Base-by-base conservation (phyloP, 2,888 invertebrate genomes). In the Tineola bisselliella region DNA sequence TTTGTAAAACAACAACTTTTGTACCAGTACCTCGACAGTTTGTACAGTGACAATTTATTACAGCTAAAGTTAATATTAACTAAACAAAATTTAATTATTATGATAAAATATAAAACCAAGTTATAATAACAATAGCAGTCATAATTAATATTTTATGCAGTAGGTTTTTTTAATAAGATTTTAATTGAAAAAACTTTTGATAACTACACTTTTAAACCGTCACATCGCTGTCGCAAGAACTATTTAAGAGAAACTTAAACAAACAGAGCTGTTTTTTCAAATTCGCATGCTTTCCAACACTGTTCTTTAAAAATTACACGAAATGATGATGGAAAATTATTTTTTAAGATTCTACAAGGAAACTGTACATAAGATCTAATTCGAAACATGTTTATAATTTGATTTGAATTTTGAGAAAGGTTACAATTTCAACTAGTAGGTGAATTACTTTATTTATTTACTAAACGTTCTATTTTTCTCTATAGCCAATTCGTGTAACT, bases 261-360 rank as follows among this genome's bases (percentile, higher is more conserved):
- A 54, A 54, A 54, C 25, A 25, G 6, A 18, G 54, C 15, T 17
- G 15, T 15, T 2, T n/a, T n/a, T 15, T 15, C 38, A 10, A n/a
- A 17, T 15, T 13, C 15, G 15, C 6, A 17, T 30, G 19, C 56
- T 5, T n/a, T 11, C 30, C 10, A 12, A 30, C 1, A 25, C 25
- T 73, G 71, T 69, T 64, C 73, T 76, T 77, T 79, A 80, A 78
- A 80, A 81, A 81, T 82, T 82, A 79, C 77, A 77, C 76, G 76
- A 13, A 83, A 82, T 79, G 78, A 75, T 82, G 83, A 82, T 83
- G 79, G 80, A 82, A 79, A 73, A n/a, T n/a, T n/a, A n/a, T n/a
- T n/a, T n/a, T n/a, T n/a, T n/a, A n/a, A n/a, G n/a, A n/a, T n/a
- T n/a, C 25, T 6, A 6, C 25, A 25, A 25, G 25, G 6, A 4